Percentiles rank a stretch among this genome's conserved stretches.
These are phyloP conservation scores for Polyploca ridens DNA, from an alignment of 2,888 invertebrate species.

Conservation along the genomic window DNA sequence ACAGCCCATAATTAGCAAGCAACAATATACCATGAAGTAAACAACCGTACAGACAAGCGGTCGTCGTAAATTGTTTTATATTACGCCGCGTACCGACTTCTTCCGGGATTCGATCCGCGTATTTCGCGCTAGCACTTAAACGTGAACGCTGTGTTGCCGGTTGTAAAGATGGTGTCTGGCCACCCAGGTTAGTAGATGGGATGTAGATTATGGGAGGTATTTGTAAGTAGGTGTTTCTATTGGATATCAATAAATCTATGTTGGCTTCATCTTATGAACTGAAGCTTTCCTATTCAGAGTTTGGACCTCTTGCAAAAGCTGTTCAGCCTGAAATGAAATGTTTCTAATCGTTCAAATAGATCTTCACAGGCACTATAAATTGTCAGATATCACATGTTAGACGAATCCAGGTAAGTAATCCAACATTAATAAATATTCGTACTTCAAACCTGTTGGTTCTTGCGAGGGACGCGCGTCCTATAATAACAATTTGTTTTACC, in stretches of 20 bases:
- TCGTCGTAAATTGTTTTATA: constrained; percentile 31
- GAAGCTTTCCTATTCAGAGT: no score
- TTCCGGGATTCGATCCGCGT: constrained; percentile 32
- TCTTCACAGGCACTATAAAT: no score
- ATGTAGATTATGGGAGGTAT: background rate
- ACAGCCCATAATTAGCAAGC: background rate
- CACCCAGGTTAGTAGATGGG: constrained; percentile 9
- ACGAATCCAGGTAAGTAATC: no score
- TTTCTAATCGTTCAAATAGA: no score
- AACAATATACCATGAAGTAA: constrained; percentile 9
- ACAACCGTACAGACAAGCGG: constrained; percentile 17
- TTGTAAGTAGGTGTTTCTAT: background rate
- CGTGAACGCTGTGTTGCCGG: constrained; percentile 4
- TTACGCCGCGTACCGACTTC: constrained; percentile 30
- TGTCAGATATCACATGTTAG: no score
- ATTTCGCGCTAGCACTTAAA: constrained; percentile 9
- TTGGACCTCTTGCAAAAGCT: no score
- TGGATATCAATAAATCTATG: background rate
- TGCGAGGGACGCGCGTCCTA: no score
- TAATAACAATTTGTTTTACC: no score
- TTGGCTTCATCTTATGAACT: no score
- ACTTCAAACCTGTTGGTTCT: no score
- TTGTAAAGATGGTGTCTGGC: constrained; percentile 14
- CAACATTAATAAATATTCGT: no score
- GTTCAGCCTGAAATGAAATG: no score